phyloP scores from a whole-genome alignment of 1,140 invertebrate species.

The Lethrus apterus region DNA sequence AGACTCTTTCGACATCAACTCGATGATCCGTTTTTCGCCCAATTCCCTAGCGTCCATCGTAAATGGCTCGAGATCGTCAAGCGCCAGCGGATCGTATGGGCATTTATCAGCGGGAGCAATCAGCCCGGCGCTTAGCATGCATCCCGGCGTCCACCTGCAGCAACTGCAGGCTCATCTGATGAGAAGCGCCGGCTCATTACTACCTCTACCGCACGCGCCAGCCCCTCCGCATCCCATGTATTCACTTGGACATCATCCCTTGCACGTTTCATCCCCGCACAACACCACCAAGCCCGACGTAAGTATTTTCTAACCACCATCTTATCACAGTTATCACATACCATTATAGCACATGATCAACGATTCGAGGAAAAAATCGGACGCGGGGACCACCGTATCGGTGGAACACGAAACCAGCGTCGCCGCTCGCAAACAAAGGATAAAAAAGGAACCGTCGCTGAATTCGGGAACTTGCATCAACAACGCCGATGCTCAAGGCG shows the following conservation, averaged over 20 bases:
- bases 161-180: slow-evolving; percentile 71
- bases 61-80: slow-evolving; percentile 78
- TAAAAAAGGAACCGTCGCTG: slow-evolving; percentile 57
- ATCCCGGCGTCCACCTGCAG: slow-evolving; percentile 61
- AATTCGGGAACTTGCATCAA: slow-evolving; percentile 19
- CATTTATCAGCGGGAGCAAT: slow-evolving; percentile 73
- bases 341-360: slow-evolving; percentile 23
- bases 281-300: slow-evolving; percentile 34
- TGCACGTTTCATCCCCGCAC: slow-evolving; percentile 27
- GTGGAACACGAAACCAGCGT: slow-evolving; percentile 23
- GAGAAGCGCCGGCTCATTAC: slow-evolving; percentile 51
- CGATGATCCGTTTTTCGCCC: slow-evolving; percentile 90
- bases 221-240: slow-evolving; percentile 42
- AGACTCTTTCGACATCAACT: slow-evolving; percentile 88
- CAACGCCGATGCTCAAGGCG: slow-evolving; percentile 43
- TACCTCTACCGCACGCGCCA: slow-evolving; percentile 47
- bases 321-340: too few relatives aligned
- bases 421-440: slow-evolving; percentile 36
- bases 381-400: slow-evolving; percentile 24
- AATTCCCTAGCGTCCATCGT: slow-evolving; percentile 88
- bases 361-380: slow-evolving; percentile 33
- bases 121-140: slow-evolving; percentile 56
- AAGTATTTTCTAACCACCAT: slow-evolving; percentile 17
- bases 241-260: slow-evolving; percentile 41
- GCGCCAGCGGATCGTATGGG: slow-evolving; percentile 84